phyloP scores from a whole-genome alignment of 2,113 vertebrate species.

The Sus scrofa region DNA sequence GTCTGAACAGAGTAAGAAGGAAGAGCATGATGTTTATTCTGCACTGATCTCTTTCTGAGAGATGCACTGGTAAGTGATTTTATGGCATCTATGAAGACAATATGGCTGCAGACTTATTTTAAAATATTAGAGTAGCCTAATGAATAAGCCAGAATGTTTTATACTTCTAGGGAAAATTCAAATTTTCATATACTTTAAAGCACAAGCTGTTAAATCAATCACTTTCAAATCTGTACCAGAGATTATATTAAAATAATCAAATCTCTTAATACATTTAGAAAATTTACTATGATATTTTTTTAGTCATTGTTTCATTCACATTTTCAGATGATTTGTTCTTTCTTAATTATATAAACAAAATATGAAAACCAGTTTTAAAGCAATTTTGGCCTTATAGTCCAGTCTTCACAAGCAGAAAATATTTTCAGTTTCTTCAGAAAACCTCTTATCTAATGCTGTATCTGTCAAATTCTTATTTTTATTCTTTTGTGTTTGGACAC shows the following conservation, averaged over 20 bases:
- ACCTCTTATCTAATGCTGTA: not conserved
- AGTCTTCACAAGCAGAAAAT: conserved; percentile 10
- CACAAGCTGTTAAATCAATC: not conserved
- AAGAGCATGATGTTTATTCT: not conserved
- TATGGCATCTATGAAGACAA: not conserved
- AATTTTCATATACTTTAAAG: not conserved
- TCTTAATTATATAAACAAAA: conserved; percentile 1
- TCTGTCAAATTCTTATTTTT: conserved; percentile 68
- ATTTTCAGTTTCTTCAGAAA: conserved; percentile 48
- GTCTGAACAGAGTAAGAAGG: not conserved
- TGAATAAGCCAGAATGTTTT: not conserved
- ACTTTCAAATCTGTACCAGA: not conserved
- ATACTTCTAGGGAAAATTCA: not conserved
- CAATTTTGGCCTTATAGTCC: not conserved
- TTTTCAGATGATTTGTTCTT: not conserved
- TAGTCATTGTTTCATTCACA: not conserved
- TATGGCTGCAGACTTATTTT: not conserved
- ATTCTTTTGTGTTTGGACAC: conserved; percentile 78
- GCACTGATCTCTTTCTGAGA: not conserved
- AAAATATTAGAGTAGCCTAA: not conserved
- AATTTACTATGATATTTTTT: conserved; percentile 9
- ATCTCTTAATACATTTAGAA: not conserved
- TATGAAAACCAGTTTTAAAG: not conserved
- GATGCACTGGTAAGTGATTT: not conserved
- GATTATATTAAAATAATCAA: not conserved